These are phyloP conservation scores for Balanococcus diminutus DNA, from an alignment of 2,888 invertebrate species.

Conservation along the genomic window DNA sequence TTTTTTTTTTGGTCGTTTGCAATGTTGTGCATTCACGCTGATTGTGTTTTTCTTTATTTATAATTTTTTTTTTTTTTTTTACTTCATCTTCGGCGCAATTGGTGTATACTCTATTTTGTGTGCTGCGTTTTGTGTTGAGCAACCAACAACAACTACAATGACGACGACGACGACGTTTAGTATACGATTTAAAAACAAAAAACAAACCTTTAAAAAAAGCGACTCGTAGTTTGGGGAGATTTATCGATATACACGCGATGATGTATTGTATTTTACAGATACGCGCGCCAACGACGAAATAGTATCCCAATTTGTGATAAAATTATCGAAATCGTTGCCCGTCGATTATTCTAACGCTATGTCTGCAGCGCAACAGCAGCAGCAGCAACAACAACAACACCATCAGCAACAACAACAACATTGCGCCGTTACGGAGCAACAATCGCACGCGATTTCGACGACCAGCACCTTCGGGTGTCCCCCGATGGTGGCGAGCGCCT, in stretches of 20 bases:
- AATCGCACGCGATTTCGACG: slow-evolving; percentile 32
- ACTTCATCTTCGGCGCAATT: slow-evolving; percentile 5
- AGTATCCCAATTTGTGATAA: slow-evolving; percentile 54
- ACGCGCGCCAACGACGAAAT: slow-evolving; percentile 51
- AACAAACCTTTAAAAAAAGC: background rate
- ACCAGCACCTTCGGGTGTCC: background rate
- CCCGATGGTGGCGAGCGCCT: background rate
- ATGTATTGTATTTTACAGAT: slow-evolving; percentile 46
- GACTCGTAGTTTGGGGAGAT: background rate
- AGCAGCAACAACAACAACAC: background rate
- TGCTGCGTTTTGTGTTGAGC: slow-evolving; percentile 11
- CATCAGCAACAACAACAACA: background rate
- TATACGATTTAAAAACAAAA: background rate
- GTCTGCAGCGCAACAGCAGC: background rate
- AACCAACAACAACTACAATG: background rate
- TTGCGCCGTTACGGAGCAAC: background rate
- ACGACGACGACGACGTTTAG: background rate
- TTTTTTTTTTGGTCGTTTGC: slow-evolving; percentile 4
- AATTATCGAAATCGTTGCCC: slow-evolving; percentile 51
- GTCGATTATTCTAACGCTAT: slow-evolving; percentile 47
- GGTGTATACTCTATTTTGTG: background rate
- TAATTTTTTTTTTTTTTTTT: background rate
- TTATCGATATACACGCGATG: slow-evolving; percentile 26
- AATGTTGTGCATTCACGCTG: slow-evolving; percentile 11
- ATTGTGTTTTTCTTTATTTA: background rate